Conservation (phyloP, 2,888 invertebrate species). For the Pollenia griseotomentosa region DNA sequence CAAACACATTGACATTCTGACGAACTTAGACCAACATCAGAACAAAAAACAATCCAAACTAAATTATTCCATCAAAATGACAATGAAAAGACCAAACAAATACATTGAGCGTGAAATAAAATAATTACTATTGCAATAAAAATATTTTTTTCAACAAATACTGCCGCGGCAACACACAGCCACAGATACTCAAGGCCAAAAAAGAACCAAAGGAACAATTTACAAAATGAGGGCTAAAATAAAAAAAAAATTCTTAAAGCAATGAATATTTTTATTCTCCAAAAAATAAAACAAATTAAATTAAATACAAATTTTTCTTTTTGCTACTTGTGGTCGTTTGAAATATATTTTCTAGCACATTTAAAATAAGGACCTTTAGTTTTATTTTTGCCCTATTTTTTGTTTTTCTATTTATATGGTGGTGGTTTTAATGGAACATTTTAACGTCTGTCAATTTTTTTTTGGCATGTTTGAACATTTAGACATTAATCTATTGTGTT, state of each 20-base stretch:
- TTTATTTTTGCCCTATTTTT: background rate
- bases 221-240: background rate
- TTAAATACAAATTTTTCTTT: constrained; percentile 11
- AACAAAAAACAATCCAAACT: background rate
- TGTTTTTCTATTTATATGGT: background rate
- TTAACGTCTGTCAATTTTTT: constrained; percentile 6
- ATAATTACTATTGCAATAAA: constrained; percentile 64
- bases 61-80: constrained; percentile 67
- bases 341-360: background rate
- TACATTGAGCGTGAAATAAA: constrained; percentile 73
- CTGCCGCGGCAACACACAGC: background rate
- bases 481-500: constrained; percentile 29
- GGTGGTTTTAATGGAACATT: background rate
- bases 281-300: constrained; percentile 28
- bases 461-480: background rate
- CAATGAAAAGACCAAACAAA: constrained; percentile 59
- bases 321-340: background rate
- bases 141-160: constrained; percentile 46
- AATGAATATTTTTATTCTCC: background rate
- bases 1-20: constrained; percentile 35
- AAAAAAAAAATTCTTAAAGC: constrained; percentile 7
- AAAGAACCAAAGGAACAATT: background rate
- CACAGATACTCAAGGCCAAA: background rate
- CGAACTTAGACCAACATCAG: constrained; percentile 10
- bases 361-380: background rate